Evolutionary conservation across 2,113 vertebrate species (phyloP).

Genomic region (Hydrolagus affinis): DNA sequence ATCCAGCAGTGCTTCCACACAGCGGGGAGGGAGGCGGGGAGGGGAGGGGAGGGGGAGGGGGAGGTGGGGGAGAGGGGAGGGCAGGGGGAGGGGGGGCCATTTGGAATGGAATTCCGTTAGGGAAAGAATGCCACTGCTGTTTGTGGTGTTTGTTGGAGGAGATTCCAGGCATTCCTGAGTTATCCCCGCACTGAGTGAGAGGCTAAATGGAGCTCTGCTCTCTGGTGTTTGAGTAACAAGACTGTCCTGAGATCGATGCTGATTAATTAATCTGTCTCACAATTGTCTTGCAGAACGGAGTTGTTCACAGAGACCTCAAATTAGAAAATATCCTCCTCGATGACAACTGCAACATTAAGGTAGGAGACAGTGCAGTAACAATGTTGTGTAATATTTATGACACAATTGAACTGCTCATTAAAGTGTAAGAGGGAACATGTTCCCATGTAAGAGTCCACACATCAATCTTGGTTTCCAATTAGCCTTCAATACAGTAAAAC

Average conservation of each 20-base stretch:
- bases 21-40: slow-evolving; percentile 36
- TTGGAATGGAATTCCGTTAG: slow-evolving; percentile 48
- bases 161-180: slow-evolving; percentile 65
- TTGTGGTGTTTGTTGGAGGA: slow-evolving; percentile 56
- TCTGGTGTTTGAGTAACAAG: slow-evolving; percentile 44
- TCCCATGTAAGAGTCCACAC: too few relatives aligned
- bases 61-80: slow-evolving; percentile 36
- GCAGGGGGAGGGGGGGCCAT: neutral
- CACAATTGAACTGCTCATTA: too few relatives aligned
- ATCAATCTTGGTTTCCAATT: too few relatives aligned
- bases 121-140: slow-evolving; percentile 47
- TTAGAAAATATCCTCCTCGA: slow-evolving; percentile 97
- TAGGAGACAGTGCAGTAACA: slow-evolving; percentile 42
- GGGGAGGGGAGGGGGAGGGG: neutral
- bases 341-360: slow-evolving; percentile 98
- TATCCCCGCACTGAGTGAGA: slow-evolving; percentile 58
- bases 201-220: slow-evolving; percentile 57
- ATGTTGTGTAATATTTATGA: too few relatives aligned
- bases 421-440: too few relatives aligned
- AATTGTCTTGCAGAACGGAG: slow-evolving; percentile 73
- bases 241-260: slow-evolving; percentile 34
- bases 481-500: too few relatives aligned
- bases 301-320: slow-evolving; percentile 95
- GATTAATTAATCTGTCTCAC: neutral
- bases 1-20: slow-evolving; percentile 45